Evolutionary conservation across 2,113 vertebrate genomes (phyloP).

Genomic region (Triplophysa dalaica): DNA sequence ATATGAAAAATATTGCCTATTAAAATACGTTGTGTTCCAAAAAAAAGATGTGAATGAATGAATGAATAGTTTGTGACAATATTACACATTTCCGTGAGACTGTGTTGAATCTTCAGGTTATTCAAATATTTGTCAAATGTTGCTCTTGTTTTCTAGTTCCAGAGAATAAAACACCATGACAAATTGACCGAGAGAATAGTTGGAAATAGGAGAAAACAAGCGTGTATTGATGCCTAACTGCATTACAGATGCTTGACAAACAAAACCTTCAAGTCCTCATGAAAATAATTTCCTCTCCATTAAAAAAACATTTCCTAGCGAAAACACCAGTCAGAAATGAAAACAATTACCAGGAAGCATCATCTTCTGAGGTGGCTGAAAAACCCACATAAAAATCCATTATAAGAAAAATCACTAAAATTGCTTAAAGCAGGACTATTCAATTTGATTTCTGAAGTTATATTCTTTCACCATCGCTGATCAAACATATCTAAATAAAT

Average conservation of each 20-base stretch:
- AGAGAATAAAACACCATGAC: neutral
- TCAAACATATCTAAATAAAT: no score
- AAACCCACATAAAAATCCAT: slow-evolving; percentile 1
- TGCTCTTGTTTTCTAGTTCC: neutral
- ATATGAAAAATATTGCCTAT: no score
- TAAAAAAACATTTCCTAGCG: neutral
- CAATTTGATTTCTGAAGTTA: no score
- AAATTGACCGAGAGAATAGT: neutral
- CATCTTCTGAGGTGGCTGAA: neutral
- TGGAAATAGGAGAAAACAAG: neutral
- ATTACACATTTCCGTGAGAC: no score
- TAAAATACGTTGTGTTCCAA: no score
- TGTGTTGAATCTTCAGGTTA: no score
- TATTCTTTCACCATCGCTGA: no score
- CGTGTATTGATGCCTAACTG: neutral
- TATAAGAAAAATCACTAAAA: neutral
- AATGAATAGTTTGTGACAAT: no score
- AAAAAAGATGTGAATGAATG: no score
- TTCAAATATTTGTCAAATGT: no score
- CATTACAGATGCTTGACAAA: neutral
- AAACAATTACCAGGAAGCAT: neutral
- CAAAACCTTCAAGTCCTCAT: neutral
- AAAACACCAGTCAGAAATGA: neutral
- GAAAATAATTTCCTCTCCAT: neutral
- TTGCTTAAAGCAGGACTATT: no score